A percentile compares a stretch with the other conserved stretches of the same genome.
These are phyloP conservation scores for Poecile montanus DNA, from an alignment of 2,797 vertebrate genomes.

Conservation along the genomic window DNA sequence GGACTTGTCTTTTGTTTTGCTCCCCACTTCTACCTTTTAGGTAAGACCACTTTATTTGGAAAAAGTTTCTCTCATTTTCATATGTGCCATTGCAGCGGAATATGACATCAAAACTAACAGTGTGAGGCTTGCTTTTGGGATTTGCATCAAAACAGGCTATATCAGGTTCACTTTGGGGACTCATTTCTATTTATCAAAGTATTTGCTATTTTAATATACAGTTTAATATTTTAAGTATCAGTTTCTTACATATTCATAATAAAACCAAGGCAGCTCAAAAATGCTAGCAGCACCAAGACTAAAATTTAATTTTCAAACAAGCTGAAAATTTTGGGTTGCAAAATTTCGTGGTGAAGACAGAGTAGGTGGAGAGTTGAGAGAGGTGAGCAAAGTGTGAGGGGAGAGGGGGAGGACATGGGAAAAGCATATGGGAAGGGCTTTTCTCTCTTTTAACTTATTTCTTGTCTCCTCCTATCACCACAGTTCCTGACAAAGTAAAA, in stretches of 20 bases:
- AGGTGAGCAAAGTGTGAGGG: neutral
- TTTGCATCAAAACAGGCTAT: neutral
- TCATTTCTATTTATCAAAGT: neutral
- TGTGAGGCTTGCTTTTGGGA: neutral
- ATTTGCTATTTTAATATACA: neutral
- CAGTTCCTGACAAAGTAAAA: neutral
- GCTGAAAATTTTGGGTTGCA: neutral
- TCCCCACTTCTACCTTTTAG: neutral
- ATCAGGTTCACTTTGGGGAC: neutral
- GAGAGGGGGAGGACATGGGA: neutral
- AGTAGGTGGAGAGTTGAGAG: neutral
- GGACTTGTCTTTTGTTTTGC: neutral
- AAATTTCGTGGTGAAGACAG: neutral
- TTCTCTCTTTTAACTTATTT: neutral
- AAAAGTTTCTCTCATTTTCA: neutral
- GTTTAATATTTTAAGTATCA: neutral
- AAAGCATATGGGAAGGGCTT: neutral
- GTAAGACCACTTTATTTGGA: neutral
- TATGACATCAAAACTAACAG: neutral
- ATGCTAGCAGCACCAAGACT: neutral
- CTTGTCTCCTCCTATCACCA: neutral
- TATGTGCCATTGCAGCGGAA: neutral
- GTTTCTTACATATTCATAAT: neutral
- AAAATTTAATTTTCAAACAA: neutral
- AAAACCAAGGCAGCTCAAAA: neutral